Evolutionary conservation across 1,140 invertebrate genomes (phyloP).

Genomic region (Procambarus virginalis): DNA sequence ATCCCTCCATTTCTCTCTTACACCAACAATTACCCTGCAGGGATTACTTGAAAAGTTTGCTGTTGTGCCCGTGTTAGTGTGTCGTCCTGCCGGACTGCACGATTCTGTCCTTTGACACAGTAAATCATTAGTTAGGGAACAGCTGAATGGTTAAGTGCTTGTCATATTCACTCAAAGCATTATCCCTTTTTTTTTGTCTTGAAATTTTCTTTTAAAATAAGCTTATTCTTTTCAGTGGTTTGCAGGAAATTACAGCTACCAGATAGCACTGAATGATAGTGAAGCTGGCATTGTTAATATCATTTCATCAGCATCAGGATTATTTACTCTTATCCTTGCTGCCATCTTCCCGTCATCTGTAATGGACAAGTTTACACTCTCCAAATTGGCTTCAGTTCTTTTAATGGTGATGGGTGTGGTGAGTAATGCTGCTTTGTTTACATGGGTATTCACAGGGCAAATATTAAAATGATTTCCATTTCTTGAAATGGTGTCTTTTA

Average conservation of each 20-base stretch:
- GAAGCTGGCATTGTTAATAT: conserved; percentile 86
- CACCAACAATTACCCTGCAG: too few species aligned
- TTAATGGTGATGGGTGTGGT: conserved; percentile 87
- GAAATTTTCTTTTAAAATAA: not conserved
- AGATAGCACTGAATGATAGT: conserved; percentile 83
- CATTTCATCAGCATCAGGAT: conserved; percentile 86
- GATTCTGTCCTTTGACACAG: too few species aligned
- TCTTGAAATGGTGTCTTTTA: too few species aligned
- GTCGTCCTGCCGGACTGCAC: too few species aligned
- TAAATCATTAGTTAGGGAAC: too few species aligned
- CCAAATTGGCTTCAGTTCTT: conserved; percentile 85
- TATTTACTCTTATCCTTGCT: conserved; percentile 87
- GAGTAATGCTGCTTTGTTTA: conserved; percentile 73
- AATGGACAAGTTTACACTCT: conserved; percentile 85
- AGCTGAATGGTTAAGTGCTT: too few species aligned
- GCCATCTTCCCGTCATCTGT: conserved; percentile 84
- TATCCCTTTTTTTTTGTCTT: not conserved
- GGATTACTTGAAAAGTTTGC: too few species aligned
- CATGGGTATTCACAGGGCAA: too few species aligned
- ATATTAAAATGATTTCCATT: too few species aligned
- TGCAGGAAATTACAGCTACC: conserved; percentile 86
- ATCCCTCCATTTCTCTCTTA: too few species aligned
- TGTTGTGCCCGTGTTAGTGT: too few species aligned
- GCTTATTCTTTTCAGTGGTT: conserved; percentile 79
- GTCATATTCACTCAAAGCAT: not conserved